Evolutionary conservation across 92 coral and sea anemone genomes (phyloP).

Genomic region (Desmophyllum pertusum): DNA sequence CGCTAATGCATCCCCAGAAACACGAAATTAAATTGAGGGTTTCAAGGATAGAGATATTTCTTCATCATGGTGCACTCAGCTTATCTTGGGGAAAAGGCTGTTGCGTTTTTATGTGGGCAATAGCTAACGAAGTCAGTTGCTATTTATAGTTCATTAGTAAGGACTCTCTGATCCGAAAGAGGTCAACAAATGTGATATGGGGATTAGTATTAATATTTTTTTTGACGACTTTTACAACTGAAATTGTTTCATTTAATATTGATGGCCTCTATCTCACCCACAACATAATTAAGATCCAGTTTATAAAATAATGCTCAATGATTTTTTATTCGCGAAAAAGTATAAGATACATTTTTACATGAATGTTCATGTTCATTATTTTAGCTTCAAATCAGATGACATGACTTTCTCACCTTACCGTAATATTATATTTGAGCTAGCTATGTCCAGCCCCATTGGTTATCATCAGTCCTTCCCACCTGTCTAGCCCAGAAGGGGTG

Average conservation of each 20-base stretch:
- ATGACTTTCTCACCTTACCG: neutral
- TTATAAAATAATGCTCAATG: neutral
- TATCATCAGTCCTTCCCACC: neutral
- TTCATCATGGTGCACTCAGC: neutral
- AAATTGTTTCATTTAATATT: too few species aligned
- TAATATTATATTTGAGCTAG: neutral
- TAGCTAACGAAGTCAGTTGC: neutral
- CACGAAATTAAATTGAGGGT: neutral
- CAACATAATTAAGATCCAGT: neutral
- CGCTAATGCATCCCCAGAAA: neutral
- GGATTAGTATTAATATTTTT: neutral
- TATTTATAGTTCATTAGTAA: neutral
- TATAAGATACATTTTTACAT: neutral
- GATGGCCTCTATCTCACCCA: neutral
- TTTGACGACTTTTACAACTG: neutral
- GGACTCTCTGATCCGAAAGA: neutral
- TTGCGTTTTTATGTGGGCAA: neutral
- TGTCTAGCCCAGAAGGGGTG: neutral
- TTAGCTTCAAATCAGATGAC: neutral
- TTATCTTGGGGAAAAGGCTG: neutral
- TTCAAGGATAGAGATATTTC: neutral
- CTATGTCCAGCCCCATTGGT: neutral
- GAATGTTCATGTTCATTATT: neutral
- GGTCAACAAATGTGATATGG: neutral
- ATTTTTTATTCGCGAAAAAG: neutral